A percentile compares a stretch with the other conserved stretches of the same genome.
Conservation (phyloP, 2,113 vertebrate species). For the Ammospiza caudacuta region DNA sequence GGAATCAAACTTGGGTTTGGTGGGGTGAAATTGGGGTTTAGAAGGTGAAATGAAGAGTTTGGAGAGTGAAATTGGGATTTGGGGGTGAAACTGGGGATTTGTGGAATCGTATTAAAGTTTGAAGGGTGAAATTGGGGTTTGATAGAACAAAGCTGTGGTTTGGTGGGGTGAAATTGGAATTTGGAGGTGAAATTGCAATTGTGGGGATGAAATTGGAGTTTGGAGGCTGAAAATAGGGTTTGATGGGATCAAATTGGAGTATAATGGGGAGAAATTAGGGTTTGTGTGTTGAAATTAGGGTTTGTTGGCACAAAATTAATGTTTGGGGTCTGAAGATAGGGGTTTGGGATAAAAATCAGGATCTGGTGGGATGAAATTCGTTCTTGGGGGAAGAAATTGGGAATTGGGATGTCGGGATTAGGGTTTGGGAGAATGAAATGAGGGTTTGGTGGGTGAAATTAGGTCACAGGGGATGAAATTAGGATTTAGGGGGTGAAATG, state of each 20-base stretch:
- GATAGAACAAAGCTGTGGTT: neutral
- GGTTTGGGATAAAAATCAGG: neutral
- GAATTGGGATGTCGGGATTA: rapidly evolving
- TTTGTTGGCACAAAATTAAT: neutral
- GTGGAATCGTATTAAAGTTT: neutral
- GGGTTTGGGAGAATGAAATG: neutral
- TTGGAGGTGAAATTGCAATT: neutral
- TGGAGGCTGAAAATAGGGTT: neutral
- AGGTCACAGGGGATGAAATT: neutral
- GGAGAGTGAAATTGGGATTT: too few species aligned
- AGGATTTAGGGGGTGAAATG: neutral
- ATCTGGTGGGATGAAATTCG: rapidly evolving
- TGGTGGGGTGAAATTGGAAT: neutral
- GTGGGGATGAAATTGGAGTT: neutral
- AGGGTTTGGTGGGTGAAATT: neutral
- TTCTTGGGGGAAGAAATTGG: neutral
- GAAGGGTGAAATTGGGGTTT: neutral
- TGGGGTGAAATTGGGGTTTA: neutral
- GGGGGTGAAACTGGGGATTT: too few species aligned
- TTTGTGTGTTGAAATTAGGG: neutral
- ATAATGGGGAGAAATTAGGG: neutral
- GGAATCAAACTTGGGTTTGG: too few species aligned
- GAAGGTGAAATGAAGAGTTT: too few species aligned
- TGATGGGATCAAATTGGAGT: neutral
- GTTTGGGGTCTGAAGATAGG: neutral